A percentile compares a stretch with the other conserved stretches of the same genome.
phyloP scores from a whole-genome alignment of 2,888 invertebrate species.

The Athetis lepigone region DNA sequence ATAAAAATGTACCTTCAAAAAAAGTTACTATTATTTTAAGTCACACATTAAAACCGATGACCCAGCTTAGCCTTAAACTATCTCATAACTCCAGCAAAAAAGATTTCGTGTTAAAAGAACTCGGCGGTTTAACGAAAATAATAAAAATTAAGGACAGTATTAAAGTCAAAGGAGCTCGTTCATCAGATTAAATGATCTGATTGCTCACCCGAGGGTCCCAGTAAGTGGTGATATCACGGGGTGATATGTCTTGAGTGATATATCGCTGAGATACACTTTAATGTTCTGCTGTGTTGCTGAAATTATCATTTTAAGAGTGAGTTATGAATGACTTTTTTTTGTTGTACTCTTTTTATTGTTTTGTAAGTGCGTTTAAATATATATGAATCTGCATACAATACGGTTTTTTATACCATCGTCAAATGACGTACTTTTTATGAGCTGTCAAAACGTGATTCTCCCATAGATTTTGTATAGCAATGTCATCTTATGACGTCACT shows the following conservation, averaged over 20 bases:
- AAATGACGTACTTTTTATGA: no score
- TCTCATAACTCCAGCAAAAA: not conserved
- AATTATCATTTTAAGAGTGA: constrained; percentile 20
- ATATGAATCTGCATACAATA: no score
- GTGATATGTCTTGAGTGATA: constrained; percentile 30
- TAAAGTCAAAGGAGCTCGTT: constrained; percentile 21
- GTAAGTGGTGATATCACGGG: constrained; percentile 26
- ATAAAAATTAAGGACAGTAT: constrained; percentile 40
- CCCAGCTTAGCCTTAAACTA: not conserved
- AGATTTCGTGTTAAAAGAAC: not conserved
- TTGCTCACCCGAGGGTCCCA: constrained; percentile 18
- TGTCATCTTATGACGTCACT: no score
- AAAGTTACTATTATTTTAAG: not conserved
- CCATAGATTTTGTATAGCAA: no score
- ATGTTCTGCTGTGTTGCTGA: constrained; percentile 6
- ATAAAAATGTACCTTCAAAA: not conserved
- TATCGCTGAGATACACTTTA: constrained; percentile 41
- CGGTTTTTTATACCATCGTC: no score
- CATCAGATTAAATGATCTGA: constrained; percentile 55
- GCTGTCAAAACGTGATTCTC: no score
- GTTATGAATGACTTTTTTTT: not conserved
- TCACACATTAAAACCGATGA: not conserved
- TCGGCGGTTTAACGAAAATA: constrained; percentile 9
- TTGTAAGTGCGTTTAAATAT: no score
- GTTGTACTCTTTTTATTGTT: no score